Conservation (phyloP, 1,140 invertebrate species). For the Rhyzopertha dominica region DNA sequence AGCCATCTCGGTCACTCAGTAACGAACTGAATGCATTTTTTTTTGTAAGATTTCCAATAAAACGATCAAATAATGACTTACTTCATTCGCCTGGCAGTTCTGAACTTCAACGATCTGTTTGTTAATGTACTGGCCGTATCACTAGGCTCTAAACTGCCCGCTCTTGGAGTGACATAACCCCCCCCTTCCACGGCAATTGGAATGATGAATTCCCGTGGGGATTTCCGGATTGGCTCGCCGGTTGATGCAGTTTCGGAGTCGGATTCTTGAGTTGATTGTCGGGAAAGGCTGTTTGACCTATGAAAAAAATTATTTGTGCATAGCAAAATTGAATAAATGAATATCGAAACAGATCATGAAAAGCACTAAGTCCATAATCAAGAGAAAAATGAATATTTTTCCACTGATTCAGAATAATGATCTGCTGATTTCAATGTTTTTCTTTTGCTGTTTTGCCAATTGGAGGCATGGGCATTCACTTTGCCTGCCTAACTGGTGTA, state of each 20-base stretch:
- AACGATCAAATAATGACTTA: constrained; percentile 27
- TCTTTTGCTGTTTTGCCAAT: no score
- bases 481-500: no score
- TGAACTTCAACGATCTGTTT: constrained; percentile 43
- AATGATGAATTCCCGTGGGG: constrained; percentile 84
- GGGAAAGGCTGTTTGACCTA: constrained; percentile 49
- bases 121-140: constrained; percentile 51
- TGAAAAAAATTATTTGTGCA: no score
- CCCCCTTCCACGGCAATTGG: constrained; percentile 85
- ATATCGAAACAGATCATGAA: no score
- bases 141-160: constrained; percentile 67
- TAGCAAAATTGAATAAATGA: no score
- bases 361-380: no score
- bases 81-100: constrained; percentile 51
- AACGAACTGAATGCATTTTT: constrained; percentile 50
- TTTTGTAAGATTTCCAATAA: background rate
- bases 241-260: constrained; percentile 55
- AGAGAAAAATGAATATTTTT: no score
- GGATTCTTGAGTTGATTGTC: constrained; percentile 65
- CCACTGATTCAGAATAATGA: no score
- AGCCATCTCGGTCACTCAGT: constrained; percentile 66
- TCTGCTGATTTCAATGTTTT: no score
- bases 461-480: no score
- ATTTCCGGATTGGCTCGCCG: constrained; percentile 76
- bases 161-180: constrained; percentile 74